phyloP scores from a whole-genome alignment of 2,797 vertebrate species.

The Epinephelus coioides region DNA sequence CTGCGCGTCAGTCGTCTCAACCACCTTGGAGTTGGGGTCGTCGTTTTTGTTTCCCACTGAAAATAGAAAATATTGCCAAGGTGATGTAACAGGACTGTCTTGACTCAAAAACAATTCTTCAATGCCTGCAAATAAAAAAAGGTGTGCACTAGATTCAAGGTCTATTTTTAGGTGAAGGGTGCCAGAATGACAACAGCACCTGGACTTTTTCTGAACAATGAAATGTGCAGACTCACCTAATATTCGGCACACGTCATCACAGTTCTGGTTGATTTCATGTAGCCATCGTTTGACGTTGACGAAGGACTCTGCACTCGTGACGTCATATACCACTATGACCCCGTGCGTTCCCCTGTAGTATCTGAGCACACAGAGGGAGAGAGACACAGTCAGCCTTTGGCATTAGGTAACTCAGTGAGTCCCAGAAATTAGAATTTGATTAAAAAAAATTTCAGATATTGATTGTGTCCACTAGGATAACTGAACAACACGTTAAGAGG shows the following conservation, averaged over 20 bases:
- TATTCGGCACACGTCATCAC: constrained; percentile 99
- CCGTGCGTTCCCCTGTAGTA: constrained; percentile 99
- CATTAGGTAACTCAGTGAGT: background rate
- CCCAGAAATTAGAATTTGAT: background rate
- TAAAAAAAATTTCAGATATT: background rate
- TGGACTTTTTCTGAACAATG: background rate
- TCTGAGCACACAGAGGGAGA: constrained; percentile 78
- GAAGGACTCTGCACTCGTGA: constrained; percentile 98
- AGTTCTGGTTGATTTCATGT: constrained; percentile 99
- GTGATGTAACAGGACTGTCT: background rate
- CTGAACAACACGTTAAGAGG: background rate
- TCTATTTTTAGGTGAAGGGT: constrained; percentile 13
- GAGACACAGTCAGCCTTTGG: background rate
- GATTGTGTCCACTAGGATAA: too few relatives aligned
- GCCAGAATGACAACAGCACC: background rate
- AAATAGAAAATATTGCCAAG: background rate
- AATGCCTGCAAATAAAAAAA: background rate
- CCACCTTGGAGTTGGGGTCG: constrained; percentile 97
- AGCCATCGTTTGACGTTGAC: constrained; percentile 99
- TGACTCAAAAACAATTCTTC: background rate
- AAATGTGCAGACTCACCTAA: constrained; percentile 86
- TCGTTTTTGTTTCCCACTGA: constrained; percentile 99
- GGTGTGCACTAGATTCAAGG: background rate
- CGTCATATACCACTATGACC: constrained; percentile 98
- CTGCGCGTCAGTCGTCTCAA: constrained; percentile 97